Base-by-base conservation (phyloP, 1,140 invertebrate species). In the Ptiloglossa arizonensis region DNA sequence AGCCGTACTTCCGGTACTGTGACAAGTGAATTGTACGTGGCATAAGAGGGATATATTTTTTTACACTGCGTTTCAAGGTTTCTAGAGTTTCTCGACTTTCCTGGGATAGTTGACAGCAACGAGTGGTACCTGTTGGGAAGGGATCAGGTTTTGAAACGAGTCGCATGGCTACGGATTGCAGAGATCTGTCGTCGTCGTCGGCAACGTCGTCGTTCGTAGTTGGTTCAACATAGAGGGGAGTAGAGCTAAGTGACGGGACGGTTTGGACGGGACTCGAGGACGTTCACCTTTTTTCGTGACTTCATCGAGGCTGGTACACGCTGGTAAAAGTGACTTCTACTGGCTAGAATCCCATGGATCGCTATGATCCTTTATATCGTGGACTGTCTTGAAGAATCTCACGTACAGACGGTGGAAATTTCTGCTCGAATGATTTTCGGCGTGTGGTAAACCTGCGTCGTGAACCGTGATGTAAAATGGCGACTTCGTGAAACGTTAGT, bases 261-360 rank as follows among this genome's bases (percentile, higher is more conserved):
- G 85, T 88, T 89, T 83, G 83, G 88, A 86, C 82, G 88, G 79
- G 82, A 85, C 81, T 73, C 75, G 90, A 92, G 90, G 90, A 90
- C 91, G 84, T 91, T 92, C 90, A 91, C 91, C 90, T 91, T 92
- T 92, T 92, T 92, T 92, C 90, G 90, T 92, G 88, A 89, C 89
- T 91, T 75, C 83, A 80, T 63, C 80, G 82, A 85, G 84, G 50
- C 80, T 84, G 86, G 79, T 80, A 87, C 80, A 71, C 81, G 70
- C 79, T 85, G 82, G 62, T 80, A 74, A 85, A 63, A 73, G 64
- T 79, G 80, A 84, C 77, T 83, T 72, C 75, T 76, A 56, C 75
- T 72, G 35, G 64, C 72, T 82, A 76, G 72, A 60, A 62, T 82
- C 50, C 82, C 76, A 75, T 54, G 64, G 60, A n/a, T 67, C 50